Base-by-base conservation (phyloP, 1,140 invertebrate species). In the Anastrepha obliqua region DNA sequence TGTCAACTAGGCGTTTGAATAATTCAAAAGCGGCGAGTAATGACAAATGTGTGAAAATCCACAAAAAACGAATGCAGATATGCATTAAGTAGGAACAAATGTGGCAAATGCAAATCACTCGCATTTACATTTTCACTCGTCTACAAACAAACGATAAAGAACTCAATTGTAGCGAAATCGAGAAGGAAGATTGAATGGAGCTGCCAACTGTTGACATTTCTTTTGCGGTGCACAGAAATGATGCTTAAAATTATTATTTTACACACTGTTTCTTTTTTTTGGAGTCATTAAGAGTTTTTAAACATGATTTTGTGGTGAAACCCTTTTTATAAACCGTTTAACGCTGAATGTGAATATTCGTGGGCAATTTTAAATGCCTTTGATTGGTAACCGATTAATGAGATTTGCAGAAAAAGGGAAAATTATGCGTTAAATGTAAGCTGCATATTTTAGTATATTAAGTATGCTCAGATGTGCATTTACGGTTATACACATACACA, bases 31-130 rank as follows among this genome's bases (percentile, higher is more conserved):
- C 47, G 15, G 17, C 6, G 70, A 74, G 44, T 1, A 74, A 74
- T 74, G 44, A 51, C n/a, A 47, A 74, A 11, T 74, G 74, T 51
- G 44, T 20, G 47, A 81, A 78, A 81, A 55, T 81, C 74, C 17
- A 81, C 44, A 51, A 55, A 81, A 81, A 81, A 81, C 74, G n/a
- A 47, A 20, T 81, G 74, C 74, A 81, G 47, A 81, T 55, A 81
- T 47, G 74, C 74, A 78, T 81, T 81, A 55, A 58, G 74, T 81
- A 20, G 74, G 47, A 29, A 7, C 17, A 58, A 81, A 55, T 81
- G 74, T 29, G 74, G 47, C 44, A 29, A 7, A 51, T 81, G 74
- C n/a, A 81, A 81, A 81, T 81, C 47, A 55, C 7, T 9, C 2
- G 42, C 44, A 81, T 81, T 81, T 55, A 81, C 74, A 81, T 81